Evolutionary conservation across 2,888 invertebrate species (phyloP).

Genomic region (Trachelus iudaicus): DNA sequence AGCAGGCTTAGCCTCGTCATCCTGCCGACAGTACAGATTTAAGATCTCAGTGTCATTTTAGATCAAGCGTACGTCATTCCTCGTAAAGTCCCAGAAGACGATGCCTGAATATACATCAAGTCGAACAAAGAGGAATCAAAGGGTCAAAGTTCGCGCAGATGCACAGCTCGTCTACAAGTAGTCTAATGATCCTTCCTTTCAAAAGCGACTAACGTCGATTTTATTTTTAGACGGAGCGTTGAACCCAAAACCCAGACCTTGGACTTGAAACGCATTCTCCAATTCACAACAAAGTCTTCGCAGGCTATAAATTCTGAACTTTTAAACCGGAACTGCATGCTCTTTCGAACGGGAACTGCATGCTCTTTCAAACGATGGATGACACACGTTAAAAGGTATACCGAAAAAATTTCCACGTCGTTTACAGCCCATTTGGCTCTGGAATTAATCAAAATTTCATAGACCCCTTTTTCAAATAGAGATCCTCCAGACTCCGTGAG

Average conservation of each 20-base stretch:
- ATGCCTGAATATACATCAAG: not conserved
- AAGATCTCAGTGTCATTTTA: not conserved
- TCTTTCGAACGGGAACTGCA: not conserved
- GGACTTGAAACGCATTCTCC: not conserved
- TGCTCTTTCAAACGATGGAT: not conserved
- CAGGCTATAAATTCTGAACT: not conserved
- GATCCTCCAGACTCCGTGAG: not conserved
- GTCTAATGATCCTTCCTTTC: not conserved
- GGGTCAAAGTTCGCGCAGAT: not conserved
- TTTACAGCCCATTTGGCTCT: not conserved
- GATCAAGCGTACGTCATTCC: not conserved
- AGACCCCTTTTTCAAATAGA: not conserved
- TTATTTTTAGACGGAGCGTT: not conserved
- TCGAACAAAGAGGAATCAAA: not conserved
- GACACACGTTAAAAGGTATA: not conserved
- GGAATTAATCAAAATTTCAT: not conserved
- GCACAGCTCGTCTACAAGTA: not conserved
- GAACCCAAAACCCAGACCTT: not conserved
- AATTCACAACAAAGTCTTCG: not conserved
- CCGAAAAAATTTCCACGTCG: not conserved
- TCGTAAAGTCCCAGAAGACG: not conserved
- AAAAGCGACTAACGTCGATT: not conserved
- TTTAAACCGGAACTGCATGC: not conserved
- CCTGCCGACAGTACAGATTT: constrained; percentile 30
- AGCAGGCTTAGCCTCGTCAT: constrained; percentile 57